A percentile compares a stretch with the other conserved stretches of the same genome.
Conservation (phyloP, 2,113 vertebrate species). For the Eupsittula cactorum region DNA sequence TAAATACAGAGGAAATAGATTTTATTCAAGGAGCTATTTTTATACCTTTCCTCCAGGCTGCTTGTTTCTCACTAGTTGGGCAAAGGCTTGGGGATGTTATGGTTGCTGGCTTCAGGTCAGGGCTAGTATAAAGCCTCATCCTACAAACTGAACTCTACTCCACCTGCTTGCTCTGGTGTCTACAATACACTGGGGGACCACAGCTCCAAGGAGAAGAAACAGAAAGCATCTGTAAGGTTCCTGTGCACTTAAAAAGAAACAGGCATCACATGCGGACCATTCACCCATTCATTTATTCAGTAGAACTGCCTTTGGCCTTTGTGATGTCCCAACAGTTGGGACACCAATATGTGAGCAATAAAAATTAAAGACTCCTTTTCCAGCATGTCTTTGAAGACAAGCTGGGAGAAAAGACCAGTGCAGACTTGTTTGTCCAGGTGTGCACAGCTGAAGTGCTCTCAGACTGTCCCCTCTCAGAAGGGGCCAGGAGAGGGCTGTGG, state of each 20-base stretch:
- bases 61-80: not conserved
- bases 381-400: not conserved
- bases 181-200: not conserved
- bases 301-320: not conserved
- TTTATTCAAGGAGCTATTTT: constrained; percentile 18
- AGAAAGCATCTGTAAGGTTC: not conserved
- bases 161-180: not conserved
- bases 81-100: not conserved
- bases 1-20: constrained; percentile 10
- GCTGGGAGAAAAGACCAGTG: not conserved
- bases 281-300: not conserved
- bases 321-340: not conserved
- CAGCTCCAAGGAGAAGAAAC: not conserved
- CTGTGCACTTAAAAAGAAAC: not conserved
- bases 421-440: not conserved
- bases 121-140: not conserved
- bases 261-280: not conserved
- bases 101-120: constrained; percentile 5
- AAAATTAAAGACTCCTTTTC: not conserved
- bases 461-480: not conserved
- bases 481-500: not conserved
- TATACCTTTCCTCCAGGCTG: not conserved
- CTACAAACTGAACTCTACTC: not conserved
- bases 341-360: not conserved
- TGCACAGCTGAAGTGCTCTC: not conserved